phyloP scores from a whole-genome alignment of 1,140 invertebrate species.

The Doryteuthis pealeii region DNA sequence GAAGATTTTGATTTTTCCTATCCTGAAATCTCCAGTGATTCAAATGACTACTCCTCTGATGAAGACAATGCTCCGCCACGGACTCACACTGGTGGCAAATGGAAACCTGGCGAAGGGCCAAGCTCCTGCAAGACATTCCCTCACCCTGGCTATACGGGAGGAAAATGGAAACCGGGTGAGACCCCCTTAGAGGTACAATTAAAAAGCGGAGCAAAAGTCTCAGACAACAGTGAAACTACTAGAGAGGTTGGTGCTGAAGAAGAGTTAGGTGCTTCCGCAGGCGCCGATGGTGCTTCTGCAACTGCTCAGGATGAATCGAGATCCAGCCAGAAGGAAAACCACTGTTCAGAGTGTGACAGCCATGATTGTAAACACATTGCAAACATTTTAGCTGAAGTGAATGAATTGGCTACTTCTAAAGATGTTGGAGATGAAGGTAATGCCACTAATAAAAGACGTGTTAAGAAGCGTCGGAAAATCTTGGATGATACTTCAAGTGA shows the following conservation, averaged over 20 bases:
- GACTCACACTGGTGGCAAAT: constrained; percentile 74
- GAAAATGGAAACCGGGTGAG: constrained; percentile 12
- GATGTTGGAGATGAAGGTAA: background rate
- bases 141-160: background rate
- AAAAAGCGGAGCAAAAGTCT: background rate
- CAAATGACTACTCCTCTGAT: constrained; percentile 41
- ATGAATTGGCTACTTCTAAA: background rate
- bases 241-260: constrained; percentile 42
- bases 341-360: background rate
- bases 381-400: background rate
- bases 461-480: background rate
- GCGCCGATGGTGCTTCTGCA: background rate
- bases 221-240: constrained; percentile 13
- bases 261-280: background rate
- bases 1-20: constrained; percentile 35
- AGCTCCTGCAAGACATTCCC: background rate
- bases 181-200: background rate
- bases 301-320: background rate
- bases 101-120: constrained; percentile 65
- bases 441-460: background rate
- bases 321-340: background rate
- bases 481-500: constrained; percentile 8
- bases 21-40: constrained; percentile 34
- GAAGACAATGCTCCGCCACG: constrained; percentile 59
- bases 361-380: background rate